A percentile compares a stretch with the other conserved stretches of the same genome.
Evolutionary conservation across 2,888 invertebrate species (phyloP).

Genomic region (Diarsia dahlii): DNA sequence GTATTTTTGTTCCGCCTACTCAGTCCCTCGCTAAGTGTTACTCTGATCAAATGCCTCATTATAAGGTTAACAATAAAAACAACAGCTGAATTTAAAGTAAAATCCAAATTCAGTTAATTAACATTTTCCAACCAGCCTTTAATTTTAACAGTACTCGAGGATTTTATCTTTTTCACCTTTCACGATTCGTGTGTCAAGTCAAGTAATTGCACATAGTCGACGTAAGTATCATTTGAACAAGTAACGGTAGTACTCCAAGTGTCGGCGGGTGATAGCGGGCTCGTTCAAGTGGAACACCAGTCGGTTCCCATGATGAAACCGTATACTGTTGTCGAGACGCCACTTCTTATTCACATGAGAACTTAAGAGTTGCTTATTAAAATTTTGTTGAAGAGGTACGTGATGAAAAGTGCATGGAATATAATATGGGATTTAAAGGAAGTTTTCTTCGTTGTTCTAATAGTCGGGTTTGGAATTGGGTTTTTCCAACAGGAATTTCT

Average conservation of each 20-base stretch:
- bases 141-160: background rate
- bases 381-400: conserved; percentile 2
- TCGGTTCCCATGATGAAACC: conserved; percentile 82
- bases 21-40: no score
- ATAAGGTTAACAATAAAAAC: background rate
- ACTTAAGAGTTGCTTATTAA: conserved; percentile 29
- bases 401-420: background rate
- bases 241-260: conserved; percentile 76
- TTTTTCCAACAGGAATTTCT: no score
- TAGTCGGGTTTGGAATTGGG: no score
- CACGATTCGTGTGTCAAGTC: conserved; percentile 36
- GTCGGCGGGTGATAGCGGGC: conserved; percentile 66
- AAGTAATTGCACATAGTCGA: conserved; percentile 53
- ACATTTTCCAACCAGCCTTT: background rate
- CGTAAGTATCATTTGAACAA: conserved; percentile 55
- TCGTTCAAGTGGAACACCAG: conserved; percentile 75
- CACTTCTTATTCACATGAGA: conserved; percentile 57
- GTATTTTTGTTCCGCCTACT: no score
- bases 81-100: background rate
- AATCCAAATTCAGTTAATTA: background rate
- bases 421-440: background rate
- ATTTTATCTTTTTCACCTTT: conserved; percentile 25
- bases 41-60: no score
- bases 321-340: conserved; percentile 75
- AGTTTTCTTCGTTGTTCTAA: no score